Evolutionary conservation across 1,140 invertebrate species (phyloP).

Genomic region (Drosophila pseudoananassae): DNA sequence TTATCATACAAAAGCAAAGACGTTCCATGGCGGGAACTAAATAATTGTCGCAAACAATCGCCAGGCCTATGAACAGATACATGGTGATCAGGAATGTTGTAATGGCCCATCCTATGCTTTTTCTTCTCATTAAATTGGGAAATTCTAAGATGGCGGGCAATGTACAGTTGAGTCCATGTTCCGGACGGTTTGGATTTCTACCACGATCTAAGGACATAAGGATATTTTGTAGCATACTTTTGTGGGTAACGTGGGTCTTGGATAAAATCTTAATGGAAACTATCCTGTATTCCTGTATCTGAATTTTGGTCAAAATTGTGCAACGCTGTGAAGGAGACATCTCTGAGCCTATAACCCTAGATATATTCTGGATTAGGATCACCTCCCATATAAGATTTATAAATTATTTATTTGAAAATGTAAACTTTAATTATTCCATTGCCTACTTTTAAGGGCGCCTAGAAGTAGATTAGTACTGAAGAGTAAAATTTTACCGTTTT

Average conservation of each 20-base stretch:
- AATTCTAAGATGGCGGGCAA: constrained; percentile 90
- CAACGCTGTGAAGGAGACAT: too few species aligned
- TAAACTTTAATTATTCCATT: too few species aligned
- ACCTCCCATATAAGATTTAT: too few species aligned
- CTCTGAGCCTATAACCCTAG: too few species aligned
- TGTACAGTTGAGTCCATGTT: constrained; percentile 86
- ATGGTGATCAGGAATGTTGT: constrained; percentile 89
- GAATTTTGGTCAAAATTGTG: too few species aligned
- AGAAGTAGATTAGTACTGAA: too few species aligned
- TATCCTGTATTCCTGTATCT: too few species aligned
- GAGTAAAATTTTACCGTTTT: too few species aligned
- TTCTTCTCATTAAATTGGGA: constrained; percentile 90
- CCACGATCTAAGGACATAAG: not conserved
- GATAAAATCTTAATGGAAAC: too few species aligned
- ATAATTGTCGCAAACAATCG: constrained; percentile 93
- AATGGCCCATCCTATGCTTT: constrained; percentile 87
- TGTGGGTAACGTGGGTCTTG: not conserved
- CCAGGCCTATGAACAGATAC: constrained; percentile 92
- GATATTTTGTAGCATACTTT: not conserved
- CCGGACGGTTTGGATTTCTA: not conserved
- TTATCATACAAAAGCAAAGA: constrained; percentile 90
- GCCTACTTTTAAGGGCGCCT: too few species aligned
- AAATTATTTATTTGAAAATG: too few species aligned
- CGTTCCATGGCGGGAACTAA: constrained; percentile 94
- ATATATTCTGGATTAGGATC: too few species aligned